phyloP scores from a whole-genome alignment of 2,888 invertebrate genomes.

The Nephrotoma appendiculata region DNA sequence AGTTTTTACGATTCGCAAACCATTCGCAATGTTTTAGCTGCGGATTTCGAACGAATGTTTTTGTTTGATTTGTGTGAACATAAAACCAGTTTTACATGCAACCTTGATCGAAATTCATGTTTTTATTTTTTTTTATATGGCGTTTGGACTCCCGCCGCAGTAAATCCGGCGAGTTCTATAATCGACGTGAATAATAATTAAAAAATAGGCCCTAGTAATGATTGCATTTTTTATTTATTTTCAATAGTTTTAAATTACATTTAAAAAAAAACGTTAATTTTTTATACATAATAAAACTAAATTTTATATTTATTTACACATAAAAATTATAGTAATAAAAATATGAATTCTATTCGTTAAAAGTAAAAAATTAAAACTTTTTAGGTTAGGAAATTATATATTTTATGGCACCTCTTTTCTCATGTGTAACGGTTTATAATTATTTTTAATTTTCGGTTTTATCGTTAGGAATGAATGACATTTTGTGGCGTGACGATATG shows the following conservation, averaged over 20 bases:
- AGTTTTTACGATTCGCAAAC: too few relatives aligned
- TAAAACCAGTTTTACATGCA: too few relatives aligned
- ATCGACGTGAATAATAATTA: too few relatives aligned
- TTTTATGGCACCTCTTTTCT: neutral
- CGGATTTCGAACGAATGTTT: too few relatives aligned
- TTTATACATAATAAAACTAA: neutral
- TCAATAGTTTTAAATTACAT: neutral
- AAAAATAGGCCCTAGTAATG: constrained; percentile 5
- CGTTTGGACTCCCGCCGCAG: too few relatives aligned
- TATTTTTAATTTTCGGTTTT: neutral
- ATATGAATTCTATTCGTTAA: neutral
- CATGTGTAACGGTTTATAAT: neutral
- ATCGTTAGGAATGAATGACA: neutral
- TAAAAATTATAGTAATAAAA: neutral
- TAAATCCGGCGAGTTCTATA: too few relatives aligned
- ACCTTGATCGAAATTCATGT: too few relatives aligned
- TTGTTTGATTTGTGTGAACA: too few relatives aligned
- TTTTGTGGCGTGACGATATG: neutral
- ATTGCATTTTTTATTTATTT: constrained; percentile 3
- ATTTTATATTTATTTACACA: neutral
- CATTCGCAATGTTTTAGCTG: too few relatives aligned
- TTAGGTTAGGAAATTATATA: neutral
- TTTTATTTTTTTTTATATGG: too few relatives aligned
- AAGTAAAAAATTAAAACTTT: neutral
- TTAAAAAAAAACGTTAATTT: neutral